Percentiles rank a stretch among this genome's conserved stretches.
phyloP scores from a whole-genome alignment of 2,113 vertebrate species.

The Cyrtonyx montezumae region DNA sequence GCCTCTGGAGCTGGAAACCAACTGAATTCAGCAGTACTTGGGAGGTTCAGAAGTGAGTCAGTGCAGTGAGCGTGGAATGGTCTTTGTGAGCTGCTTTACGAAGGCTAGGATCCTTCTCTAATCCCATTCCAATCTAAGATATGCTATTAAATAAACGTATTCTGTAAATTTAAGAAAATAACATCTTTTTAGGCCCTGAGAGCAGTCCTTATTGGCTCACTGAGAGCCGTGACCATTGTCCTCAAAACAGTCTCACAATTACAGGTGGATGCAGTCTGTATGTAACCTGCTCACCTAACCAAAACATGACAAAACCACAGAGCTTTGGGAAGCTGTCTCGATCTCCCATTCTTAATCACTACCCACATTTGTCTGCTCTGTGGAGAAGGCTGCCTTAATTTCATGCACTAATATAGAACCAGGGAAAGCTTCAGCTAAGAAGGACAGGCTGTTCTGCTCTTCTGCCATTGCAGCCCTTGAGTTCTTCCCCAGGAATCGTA shows the following conservation, averaged over 20 bases:
- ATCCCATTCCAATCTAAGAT: neutral
- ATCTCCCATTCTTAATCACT: neutral
- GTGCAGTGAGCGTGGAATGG: neutral
- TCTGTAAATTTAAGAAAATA: neutral
- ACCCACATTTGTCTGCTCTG: neutral
- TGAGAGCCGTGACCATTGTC: neutral
- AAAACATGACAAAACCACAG: neutral
- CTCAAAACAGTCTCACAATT: neutral
- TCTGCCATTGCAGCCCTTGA: neutral
- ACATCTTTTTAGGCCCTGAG: neutral
- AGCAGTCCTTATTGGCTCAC: neutral
- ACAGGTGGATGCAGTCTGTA: accelerated
- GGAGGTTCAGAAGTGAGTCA: neutral
- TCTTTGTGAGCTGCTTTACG: neutral
- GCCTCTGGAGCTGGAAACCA: neutral
- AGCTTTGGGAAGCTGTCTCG: neutral
- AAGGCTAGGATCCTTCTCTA: accelerated
- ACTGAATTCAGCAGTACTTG: neutral
- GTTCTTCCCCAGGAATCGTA: neutral
- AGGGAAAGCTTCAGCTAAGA: neutral
- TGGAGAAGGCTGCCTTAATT: neutral
- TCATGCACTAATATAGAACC: neutral
- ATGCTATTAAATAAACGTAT: neutral
- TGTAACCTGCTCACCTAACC: neutral
- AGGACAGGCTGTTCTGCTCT: conserved; percentile 33